Evolutionary conservation across 2,888 invertebrate genomes (phyloP).

Genomic region (Lepetodrilus schrolli): DNA sequence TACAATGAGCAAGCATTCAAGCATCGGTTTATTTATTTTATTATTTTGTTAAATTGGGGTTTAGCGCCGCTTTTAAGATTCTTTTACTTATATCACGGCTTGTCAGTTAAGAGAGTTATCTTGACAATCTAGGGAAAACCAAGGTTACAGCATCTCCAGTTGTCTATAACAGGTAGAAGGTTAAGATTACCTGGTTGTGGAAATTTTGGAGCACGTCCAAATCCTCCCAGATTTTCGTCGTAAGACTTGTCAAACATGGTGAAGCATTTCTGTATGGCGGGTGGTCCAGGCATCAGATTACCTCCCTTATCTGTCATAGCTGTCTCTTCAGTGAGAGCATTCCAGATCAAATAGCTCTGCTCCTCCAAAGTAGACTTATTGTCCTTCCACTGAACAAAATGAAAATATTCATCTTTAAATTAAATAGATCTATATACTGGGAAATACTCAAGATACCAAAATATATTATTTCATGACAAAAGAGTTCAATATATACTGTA

Average conservation of each 20-base stretch:
- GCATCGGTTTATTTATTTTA: too few relatives aligned
- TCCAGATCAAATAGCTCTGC: conserved; percentile 81
- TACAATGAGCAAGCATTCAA: too few relatives aligned
- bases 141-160: too few relatives aligned
- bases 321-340: conserved; percentile 77
- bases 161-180: too few relatives aligned
- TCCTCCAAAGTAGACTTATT: conserved; percentile 79
- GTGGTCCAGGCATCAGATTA: conserved; percentile 33
- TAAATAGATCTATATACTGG: background rate
- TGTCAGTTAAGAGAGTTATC: too few relatives aligned
- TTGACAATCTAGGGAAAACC: too few relatives aligned
- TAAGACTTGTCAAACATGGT: conserved; percentile 78
- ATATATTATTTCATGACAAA: background rate
- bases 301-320: conserved; percentile 32
- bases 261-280: conserved; percentile 78
- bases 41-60: too few relatives aligned
- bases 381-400: conserved; percentile 81
- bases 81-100: too few relatives aligned
- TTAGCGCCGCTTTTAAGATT: too few relatives aligned
- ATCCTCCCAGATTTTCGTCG: conserved; percentile 85
- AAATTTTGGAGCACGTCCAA: conserved; percentile 91
- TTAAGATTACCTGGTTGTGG: conserved; percentile 83
- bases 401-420: too few relatives aligned
- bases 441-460: background rate
- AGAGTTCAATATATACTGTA: too few relatives aligned